Percentiles rank a stretch among this genome's conserved stretches.
Evolutionary conservation across 2,113 vertebrate species (phyloP).

Genomic region (Sturnira hondurensis): DNA sequence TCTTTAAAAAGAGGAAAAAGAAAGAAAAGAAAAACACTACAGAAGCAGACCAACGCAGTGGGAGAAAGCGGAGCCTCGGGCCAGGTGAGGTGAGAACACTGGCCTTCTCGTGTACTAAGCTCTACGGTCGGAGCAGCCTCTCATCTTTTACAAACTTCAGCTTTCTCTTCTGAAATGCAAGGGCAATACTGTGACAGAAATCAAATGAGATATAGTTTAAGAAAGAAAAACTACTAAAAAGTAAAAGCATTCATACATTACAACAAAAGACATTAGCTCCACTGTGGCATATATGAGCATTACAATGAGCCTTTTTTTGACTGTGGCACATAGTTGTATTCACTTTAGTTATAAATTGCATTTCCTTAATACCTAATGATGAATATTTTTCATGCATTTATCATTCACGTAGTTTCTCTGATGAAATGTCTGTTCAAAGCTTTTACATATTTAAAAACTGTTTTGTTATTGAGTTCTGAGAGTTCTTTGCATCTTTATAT

Average conservation of each 20-base stretch:
- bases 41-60: neutral
- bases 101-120: neutral
- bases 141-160: neutral
- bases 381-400: neutral
- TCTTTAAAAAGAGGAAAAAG: neutral
- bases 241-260: neutral
- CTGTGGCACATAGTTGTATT: neutral
- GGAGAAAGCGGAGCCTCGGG: neutral
- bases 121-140: neutral
- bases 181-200: neutral
- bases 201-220: neutral
- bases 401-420: neutral
- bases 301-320: neutral
- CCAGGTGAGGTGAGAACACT: neutral
- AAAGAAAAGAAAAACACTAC: neutral
- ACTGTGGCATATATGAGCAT: neutral
- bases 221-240: neutral
- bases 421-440: neutral
- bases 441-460: neutral
- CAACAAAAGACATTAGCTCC: neutral
- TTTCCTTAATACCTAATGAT: neutral
- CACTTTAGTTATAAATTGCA: neutral
- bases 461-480: neutral
- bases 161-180: neutral
- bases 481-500: neutral